Percentiles rank a stretch among this genome's conserved stretches.
These are phyloP conservation scores for Plodia interpunctella DNA, from an alignment of 1,140 invertebrate species.

Conservation along the genomic window DNA sequence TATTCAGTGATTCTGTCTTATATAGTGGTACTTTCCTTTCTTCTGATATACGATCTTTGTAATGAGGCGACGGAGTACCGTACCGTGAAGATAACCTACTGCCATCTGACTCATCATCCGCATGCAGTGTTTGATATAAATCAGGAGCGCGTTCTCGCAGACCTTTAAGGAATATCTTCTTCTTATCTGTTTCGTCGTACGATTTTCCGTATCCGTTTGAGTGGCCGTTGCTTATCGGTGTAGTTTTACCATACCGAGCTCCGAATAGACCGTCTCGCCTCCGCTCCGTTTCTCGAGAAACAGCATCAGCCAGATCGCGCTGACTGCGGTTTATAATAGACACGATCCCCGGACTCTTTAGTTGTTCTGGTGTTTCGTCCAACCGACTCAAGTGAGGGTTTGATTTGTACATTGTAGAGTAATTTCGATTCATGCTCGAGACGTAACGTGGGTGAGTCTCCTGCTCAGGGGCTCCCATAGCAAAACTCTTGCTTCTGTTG, in stretches of 20 bases:
- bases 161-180: conserved; percentile 83
- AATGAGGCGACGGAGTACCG: conserved; percentile 65
- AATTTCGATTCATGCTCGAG: conserved; percentile 63
- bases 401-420: conserved; percentile 82
- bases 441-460: conserved; percentile 66
- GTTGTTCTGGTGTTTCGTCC: conserved; percentile 82
- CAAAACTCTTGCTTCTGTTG: conserved; percentile 90
- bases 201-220: conserved; percentile 65
- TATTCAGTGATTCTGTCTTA: conserved; percentile 70
- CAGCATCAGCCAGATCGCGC: conserved; percentile 81
- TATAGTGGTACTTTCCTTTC: conserved; percentile 65
- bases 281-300: conserved; percentile 68
- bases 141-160: conserved; percentile 86
- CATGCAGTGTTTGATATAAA: conserved; percentile 83
- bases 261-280: conserved; percentile 73
- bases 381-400: conserved; percentile 85
- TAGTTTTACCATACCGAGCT: conserved; percentile 76
- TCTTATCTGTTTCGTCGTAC: conserved; percentile 79
- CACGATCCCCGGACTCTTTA: conserved; percentile 90
- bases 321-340: conserved; percentile 90
- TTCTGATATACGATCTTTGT: conserved; percentile 63
- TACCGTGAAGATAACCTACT: conserved; percentile 65
- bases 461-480: conserved; percentile 81
- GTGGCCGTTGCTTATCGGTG: conserved; percentile 67
- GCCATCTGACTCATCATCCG: conserved; percentile 77